Conservation (phyloP, 2,888 invertebrate genomes). For the Dendrolimus houi region DNA sequence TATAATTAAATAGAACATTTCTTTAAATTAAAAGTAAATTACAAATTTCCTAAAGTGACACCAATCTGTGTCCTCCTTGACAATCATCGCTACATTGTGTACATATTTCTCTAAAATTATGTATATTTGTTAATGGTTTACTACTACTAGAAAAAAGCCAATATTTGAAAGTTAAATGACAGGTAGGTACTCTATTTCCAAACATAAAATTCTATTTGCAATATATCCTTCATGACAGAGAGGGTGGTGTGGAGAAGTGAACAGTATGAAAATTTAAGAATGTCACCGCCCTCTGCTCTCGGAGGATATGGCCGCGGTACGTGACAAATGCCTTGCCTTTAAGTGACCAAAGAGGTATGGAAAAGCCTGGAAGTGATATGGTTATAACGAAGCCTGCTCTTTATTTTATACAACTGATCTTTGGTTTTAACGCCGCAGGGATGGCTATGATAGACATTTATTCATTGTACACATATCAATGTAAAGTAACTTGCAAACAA, state of each 20-base stretch:
- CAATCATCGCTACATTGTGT: too few relatives aligned
- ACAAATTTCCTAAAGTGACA: too few relatives aligned
- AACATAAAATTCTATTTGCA: not conserved
- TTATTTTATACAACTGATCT: too few relatives aligned
- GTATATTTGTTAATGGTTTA: too few relatives aligned
- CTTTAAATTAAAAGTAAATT: too few relatives aligned
- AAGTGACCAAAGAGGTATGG: constrained; percentile 19
- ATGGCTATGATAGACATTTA: not conserved
- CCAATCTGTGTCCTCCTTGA: too few relatives aligned
- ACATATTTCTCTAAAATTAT: too few relatives aligned
- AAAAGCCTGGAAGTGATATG: constrained; percentile 7
- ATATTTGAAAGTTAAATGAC: not conserved
- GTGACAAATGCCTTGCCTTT: constrained; percentile 44
- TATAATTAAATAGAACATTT: too few relatives aligned
- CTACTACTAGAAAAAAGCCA: not conserved
- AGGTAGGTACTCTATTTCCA: not conserved
- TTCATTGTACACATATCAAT: not conserved
- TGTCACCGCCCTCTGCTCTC: constrained; percentile 45
- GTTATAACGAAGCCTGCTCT: too few relatives aligned
- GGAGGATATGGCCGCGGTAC: constrained; percentile 46
- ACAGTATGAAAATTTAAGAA: constrained; percentile 63
- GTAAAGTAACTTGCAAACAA: not conserved
- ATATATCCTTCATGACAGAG: not conserved
- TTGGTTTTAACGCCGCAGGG: too few relatives aligned
- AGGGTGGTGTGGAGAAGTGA: not conserved